Base-by-base conservation (phyloP, 1,140 invertebrate genomes). In the Drosophila novamexicana region DNA sequence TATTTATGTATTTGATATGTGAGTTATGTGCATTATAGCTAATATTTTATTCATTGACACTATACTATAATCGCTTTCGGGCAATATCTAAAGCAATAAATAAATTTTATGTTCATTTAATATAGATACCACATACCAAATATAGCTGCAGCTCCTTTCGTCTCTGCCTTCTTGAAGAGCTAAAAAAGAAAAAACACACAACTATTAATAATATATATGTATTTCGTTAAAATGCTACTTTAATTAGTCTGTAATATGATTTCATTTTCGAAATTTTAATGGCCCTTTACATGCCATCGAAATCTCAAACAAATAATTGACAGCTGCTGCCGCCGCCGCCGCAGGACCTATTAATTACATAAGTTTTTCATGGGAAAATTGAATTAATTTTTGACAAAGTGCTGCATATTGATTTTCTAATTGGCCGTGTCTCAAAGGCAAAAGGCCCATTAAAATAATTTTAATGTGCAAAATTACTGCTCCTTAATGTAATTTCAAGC, bases 401-500 rank as follows among this genome's bases (percentile, higher is more conserved):
- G 81, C 78, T 65, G 73, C 75, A 77, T 82, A 85, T 85, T 85
- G 82, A 85, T 86, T 85, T 85, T 85, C 79, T 85, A 85, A 85
- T 86, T 85, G 81, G 74, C 52, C 50, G 62, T 74, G 59, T 69
- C 64, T 54, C 57, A 75, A 71, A 66, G 49, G 63, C 73, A 36
- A 62, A 66, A 61, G 45, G 53, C 63, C 68, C 69, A 81, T 81
- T 85, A 77, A 71, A 77, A 74, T 50, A 71, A 81, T 77, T 85
- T 75, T 50, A 77, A 81, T 67, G 47, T 71, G 69, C 69, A 70
- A 85, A 85, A 81, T 84, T 81, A 86, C 75, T 86, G 84, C 67
- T 40, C 50, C 73, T 72, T 72, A 81, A 81, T 77, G 76, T 52
- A 81, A 86, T 81, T 85, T 76, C 56, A 50, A 67, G 47, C 71